A percentile compares a stretch with the other conserved stretches of the same genome.
Evolutionary conservation across 1,140 invertebrate genomes (phyloP).

Genomic region (Drosophila repletoides): DNA sequence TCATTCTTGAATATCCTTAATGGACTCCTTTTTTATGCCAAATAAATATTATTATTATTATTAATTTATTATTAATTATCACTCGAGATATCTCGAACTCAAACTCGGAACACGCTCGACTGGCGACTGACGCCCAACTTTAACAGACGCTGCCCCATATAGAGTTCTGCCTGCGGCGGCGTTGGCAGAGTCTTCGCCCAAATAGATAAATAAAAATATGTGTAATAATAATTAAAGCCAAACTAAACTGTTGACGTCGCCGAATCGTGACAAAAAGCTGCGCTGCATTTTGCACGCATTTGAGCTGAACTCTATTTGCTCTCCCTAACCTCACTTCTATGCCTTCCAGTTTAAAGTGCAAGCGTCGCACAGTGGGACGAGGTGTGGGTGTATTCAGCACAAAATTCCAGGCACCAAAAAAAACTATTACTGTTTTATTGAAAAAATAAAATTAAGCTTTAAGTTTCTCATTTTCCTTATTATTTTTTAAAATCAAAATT

Average conservation of each 20-base stretch:
- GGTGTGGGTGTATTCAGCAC: too few species aligned
- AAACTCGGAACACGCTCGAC: too few species aligned
- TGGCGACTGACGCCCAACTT: constrained; percentile 51
- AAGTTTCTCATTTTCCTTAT: too few species aligned
- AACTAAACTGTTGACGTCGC: constrained; percentile 53
- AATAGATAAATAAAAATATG: neutral
- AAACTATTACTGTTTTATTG: too few species aligned
- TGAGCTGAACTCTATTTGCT: neutral
- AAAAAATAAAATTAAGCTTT: too few species aligned
- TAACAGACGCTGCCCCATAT: constrained; percentile 55
- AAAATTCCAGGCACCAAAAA: too few species aligned
- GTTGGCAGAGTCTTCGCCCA: neutral
- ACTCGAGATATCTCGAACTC: constrained; percentile 28
- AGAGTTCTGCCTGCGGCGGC: constrained; percentile 57
- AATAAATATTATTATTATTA: neutral
- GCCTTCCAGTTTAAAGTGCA: constrained; percentile 1
- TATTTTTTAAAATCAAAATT: too few species aligned
- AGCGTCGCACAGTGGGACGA: neutral
- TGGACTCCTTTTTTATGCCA: neutral
- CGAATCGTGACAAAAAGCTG: constrained; percentile 49
- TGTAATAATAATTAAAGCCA: neutral
- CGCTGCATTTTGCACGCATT: constrained; percentile 61
- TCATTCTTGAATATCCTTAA: constrained; percentile 39
- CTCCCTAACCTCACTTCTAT: neutral
- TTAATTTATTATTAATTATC: neutral